Conservation (phyloP, 2,888 invertebrate genomes). For the Crocallis elinguaria region DNA sequence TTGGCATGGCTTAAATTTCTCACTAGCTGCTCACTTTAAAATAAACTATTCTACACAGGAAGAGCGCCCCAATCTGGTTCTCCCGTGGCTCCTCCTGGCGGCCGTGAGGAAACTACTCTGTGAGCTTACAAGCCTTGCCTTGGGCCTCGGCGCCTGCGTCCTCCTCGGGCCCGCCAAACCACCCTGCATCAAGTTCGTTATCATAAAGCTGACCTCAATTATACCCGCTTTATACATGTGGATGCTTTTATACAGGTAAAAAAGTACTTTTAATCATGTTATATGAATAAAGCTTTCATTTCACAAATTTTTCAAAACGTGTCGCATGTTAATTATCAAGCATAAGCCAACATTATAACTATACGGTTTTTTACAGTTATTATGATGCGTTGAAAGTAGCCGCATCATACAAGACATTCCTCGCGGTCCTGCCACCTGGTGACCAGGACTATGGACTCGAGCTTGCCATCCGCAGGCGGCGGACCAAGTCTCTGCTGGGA, state of each 20-base stretch:
- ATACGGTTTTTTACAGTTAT: constrained; percentile 52
- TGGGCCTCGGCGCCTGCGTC: constrained; percentile 78
- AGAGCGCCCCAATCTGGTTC: constrained; percentile 76
- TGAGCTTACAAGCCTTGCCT: constrained; percentile 71
- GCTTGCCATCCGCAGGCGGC: constrained; percentile 73
- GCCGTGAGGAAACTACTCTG: constrained; percentile 75
- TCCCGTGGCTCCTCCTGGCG: constrained; percentile 82
- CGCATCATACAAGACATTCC: constrained; percentile 66
- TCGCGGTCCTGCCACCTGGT: constrained; percentile 49
- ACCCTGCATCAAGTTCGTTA: constrained; percentile 78
- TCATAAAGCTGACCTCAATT: constrained; percentile 71
- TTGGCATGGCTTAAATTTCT: no score
- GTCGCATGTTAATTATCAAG: no score
- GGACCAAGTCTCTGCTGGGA: constrained; percentile 73
- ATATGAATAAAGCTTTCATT: no score
- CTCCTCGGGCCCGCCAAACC: constrained; percentile 72
- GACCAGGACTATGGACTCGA: constrained; percentile 72
- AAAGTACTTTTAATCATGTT: not conserved
- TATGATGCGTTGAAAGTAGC: constrained; percentile 69
- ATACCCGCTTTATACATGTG: constrained; percentile 81
- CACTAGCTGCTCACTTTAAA: no score
- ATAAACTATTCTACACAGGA: constrained; percentile 59
- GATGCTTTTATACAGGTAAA: constrained; percentile 62
- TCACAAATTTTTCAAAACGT: no score
- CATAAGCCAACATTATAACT: no score